Conservation (phyloP, 2,113 vertebrate species). For the Cynocephalus volans region DNA sequence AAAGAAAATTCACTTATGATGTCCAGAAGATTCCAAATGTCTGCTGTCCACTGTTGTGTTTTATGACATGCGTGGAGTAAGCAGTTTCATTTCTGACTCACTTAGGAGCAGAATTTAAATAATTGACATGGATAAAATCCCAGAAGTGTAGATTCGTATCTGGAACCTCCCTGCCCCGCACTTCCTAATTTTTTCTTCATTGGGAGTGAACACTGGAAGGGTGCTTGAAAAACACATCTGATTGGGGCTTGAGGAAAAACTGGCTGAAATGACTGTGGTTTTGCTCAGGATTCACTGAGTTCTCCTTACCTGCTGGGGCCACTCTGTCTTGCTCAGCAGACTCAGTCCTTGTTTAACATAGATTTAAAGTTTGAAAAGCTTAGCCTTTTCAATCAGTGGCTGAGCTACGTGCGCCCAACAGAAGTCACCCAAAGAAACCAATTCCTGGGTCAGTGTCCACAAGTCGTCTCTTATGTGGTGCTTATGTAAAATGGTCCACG, state of each 20-base stretch:
- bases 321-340: neutral
- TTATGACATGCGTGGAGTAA: accelerated
- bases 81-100: neutral
- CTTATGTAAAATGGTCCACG: neutral
- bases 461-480: neutral
- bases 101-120: neutral
- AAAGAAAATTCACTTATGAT: neutral
- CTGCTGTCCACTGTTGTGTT: neutral
- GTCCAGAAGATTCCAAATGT: neutral
- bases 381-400: slow-evolving; percentile 38
- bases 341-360: neutral
- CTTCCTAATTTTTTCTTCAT: neutral
- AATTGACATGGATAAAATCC: neutral
- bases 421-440: slow-evolving; percentile 12
- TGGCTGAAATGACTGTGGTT: accelerated
- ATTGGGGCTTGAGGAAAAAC: neutral
- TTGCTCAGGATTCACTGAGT: neutral
- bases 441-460: neutral
- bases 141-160: neutral
- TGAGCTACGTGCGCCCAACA: neutral
- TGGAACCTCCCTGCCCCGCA: too few species aligned
- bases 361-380: neutral
- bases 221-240: accelerated
- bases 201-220: neutral
- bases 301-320: accelerated